Percentiles rank a stretch among this genome's conserved stretches.
Conservation (phyloP, 2,113 vertebrate species). For the Daphoenositta chrysoptera region DNA sequence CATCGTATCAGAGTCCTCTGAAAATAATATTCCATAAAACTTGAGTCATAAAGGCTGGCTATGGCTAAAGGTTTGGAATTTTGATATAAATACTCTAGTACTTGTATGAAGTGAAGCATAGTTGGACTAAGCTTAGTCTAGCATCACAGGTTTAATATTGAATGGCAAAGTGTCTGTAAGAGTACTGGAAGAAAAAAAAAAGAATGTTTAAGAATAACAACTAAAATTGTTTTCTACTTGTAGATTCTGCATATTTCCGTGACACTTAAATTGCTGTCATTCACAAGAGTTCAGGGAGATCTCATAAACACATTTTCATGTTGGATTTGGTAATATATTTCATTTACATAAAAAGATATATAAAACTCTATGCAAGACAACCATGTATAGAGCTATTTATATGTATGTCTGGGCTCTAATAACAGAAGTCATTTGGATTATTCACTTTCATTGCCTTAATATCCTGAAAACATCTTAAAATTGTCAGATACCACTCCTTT, state of each 20-base stretch:
- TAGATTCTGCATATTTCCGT: not conserved
- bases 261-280: not conserved
- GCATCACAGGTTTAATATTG: not conserved
- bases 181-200: not conserved
- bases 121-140: not conserved
- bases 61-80: not conserved
- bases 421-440: not conserved
- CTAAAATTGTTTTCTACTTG: not conserved
- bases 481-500: not conserved
- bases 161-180: not conserved
- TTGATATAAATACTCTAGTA: not conserved
- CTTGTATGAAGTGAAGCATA: not conserved
- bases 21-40: not conserved
- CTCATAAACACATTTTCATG: not conserved
- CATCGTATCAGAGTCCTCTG: not conserved
- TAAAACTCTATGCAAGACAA: not conserved
- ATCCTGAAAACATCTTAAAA: not conserved
- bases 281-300: not conserved
- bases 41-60: not conserved
- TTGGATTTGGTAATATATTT: not conserved
- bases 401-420: not conserved
- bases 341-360: not conserved
- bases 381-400: not conserved
- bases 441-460: not conserved
- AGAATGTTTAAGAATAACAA: not conserved